Percentiles rank a stretch among this genome's conserved stretches.
Evolutionary conservation across 2,888 invertebrate genomes (phyloP).

Genomic region (Tiliacea citrago): DNA sequence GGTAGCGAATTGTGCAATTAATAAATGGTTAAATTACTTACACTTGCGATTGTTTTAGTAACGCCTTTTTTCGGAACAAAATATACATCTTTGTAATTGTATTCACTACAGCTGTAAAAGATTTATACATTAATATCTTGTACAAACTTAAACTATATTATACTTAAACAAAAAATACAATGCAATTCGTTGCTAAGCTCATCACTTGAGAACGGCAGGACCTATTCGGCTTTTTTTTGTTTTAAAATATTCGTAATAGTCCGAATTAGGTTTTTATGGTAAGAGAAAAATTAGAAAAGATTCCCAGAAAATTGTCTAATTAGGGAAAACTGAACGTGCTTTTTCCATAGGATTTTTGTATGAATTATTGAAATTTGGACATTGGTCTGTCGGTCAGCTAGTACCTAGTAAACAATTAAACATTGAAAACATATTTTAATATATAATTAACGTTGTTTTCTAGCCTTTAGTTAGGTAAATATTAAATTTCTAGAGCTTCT

Average conservation of each 20-base stretch:
- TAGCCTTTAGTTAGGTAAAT: background rate
- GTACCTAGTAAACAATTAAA: background rate
- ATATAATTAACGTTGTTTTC: background rate
- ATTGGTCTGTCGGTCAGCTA: no score
- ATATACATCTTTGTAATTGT: background rate
- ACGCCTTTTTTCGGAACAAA: accelerated
- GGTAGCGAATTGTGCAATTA: background rate
- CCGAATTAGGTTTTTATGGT: no score
- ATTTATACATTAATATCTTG: background rate
- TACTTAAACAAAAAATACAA: no score
- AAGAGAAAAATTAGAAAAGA: no score
- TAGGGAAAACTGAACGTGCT: no score
- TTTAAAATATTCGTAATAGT: no score
- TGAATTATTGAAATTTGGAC: no score
- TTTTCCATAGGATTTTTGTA: no score
- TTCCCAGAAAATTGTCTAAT: no score
- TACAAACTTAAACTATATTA: background rate
- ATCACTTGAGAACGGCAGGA: no score
- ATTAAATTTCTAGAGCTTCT: background rate
- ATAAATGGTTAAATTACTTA: conserved; percentile 5
- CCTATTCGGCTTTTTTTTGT: no score
- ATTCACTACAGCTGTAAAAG: conserved; percentile 1
- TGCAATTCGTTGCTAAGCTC: no score
- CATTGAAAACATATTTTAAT: background rate
- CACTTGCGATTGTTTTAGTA: accelerated